These are phyloP conservation scores for Allolobophora icterica DNA, from an alignment of 2,888 invertebrate species.

Conservation along the genomic window DNA sequence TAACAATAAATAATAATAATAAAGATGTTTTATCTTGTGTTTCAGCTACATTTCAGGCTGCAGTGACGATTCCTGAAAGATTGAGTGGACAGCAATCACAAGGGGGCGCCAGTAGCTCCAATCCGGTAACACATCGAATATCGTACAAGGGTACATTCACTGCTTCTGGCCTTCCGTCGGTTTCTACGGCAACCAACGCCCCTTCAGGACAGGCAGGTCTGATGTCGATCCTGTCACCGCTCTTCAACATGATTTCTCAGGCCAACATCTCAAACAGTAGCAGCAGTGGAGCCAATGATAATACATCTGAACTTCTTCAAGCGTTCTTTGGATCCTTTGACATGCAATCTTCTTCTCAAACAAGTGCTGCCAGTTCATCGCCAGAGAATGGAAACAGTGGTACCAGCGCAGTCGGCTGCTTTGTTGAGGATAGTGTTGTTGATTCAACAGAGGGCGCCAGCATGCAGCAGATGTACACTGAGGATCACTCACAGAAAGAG, in stretches of 20 bases:
- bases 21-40: constrained; percentile 34
- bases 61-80: constrained; percentile 59
- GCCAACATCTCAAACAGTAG: constrained; percentile 22
- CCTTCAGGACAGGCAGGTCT: constrained; percentile 45
- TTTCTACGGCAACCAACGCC: constrained; percentile 47
- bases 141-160: constrained; percentile 77
- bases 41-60: constrained; percentile 61
- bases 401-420: constrained; percentile 44
- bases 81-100: constrained; percentile 18
- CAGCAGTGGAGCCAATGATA: background rate
- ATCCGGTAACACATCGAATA: constrained; percentile 59
- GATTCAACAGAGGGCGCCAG: constrained; percentile 12
- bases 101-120: constrained; percentile 11
- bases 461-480: constrained; percentile 50
- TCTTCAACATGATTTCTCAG: constrained; percentile 46
- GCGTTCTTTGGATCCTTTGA: constrained; percentile 19
- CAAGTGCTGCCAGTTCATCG: constrained; percentile 55
- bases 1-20: background rate
- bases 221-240: constrained; percentile 66
- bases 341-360: background rate
- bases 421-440: constrained; percentile 51
- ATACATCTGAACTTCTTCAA: background rate
- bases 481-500: constrained; percentile 40
- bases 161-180: constrained; percentile 63
- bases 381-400: constrained; percentile 28